These are phyloP conservation scores for Phymanthus crucifer DNA, from an alignment of 92 coral and sea anemone genomes.

Conservation along the genomic window DNA sequence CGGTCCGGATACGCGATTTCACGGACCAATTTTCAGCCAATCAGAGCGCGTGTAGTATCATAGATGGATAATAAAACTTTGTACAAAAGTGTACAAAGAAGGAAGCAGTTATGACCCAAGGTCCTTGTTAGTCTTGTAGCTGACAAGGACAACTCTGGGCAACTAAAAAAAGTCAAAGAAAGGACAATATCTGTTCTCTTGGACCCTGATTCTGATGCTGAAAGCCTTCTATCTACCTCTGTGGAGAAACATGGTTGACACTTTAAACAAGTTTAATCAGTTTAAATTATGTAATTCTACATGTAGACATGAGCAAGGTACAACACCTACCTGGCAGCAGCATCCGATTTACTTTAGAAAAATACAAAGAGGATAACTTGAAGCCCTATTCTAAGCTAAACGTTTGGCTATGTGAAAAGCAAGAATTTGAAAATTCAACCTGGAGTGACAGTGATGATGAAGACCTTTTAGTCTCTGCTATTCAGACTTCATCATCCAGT, in stretches of 20 bases:
- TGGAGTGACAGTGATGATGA: slow-evolving; percentile 24
- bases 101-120: slow-evolving; percentile 27
- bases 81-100: slow-evolving; percentile 13
- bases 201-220: slow-evolving; percentile 36
- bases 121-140: slow-evolving; percentile 47
- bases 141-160: neutral
- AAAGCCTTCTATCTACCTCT: slow-evolving; percentile 38
- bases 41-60: too few species aligned
- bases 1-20: too few species aligned
- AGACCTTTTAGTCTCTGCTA: slow-evolving; percentile 14
- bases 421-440: slow-evolving; percentile 46
- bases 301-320: slow-evolving; percentile 39
- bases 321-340: slow-evolving; percentile 52
- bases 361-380: slow-evolving; percentile 52
- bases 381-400: slow-evolving; percentile 63
- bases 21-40: too few species aligned
- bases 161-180: slow-evolving; percentile 44
- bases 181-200: slow-evolving; percentile 48
- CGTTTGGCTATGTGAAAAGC: slow-evolving; percentile 63
- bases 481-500: neutral
- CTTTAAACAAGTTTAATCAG: slow-evolving; percentile 44
- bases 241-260: slow-evolving; percentile 52
- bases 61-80: too few species aligned
- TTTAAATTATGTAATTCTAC: slow-evolving; percentile 25
- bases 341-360: slow-evolving; percentile 55